phyloP scores from a whole-genome alignment of 2,888 invertebrate species.

The Thera obeliscata region DNA sequence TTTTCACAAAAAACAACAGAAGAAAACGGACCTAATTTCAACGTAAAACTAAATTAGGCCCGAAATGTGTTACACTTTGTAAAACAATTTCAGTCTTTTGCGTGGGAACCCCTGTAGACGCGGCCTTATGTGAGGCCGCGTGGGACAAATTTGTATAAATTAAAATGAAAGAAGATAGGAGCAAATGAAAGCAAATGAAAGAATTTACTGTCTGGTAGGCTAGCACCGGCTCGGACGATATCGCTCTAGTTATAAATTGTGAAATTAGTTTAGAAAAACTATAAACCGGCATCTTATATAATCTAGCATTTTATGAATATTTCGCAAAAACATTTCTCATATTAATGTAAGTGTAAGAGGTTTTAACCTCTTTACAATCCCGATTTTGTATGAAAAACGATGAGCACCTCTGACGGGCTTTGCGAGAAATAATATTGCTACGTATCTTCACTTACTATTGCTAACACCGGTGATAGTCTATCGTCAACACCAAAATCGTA shows the following conservation, averaged over 20 bases:
- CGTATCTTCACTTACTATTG: too few species aligned
- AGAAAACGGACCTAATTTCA: constrained; percentile 31
- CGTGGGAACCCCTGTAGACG: constrained; percentile 30
- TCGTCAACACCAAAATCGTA: too few species aligned
- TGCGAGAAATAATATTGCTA: too few species aligned
- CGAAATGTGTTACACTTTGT: constrained; percentile 36
- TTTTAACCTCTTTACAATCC: too few species aligned
- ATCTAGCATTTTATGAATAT: not conserved
- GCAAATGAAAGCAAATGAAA: constrained; percentile 62
- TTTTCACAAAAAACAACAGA: constrained; percentile 20
- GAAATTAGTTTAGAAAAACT: too few species aligned
- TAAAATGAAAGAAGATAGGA: constrained; percentile 56
- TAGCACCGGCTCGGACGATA: constrained; percentile 41
- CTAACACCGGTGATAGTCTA: too few species aligned
- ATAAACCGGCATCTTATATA: not conserved
- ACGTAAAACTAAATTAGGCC: constrained; percentile 39
- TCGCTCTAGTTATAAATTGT: too few species aligned
- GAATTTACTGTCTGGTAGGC: constrained; percentile 67
- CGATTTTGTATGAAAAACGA: too few species aligned
- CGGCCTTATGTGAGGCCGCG: constrained; percentile 40
- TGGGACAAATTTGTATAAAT: constrained; percentile 67
- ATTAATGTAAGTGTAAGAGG: too few species aligned
- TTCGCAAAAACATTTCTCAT: not conserved
- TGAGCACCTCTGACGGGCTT: too few species aligned
- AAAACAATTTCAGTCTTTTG: constrained; percentile 38